Base-by-base conservation (phyloP, 2,113 vertebrate species). In the Alligator mississippiensis region DNA sequence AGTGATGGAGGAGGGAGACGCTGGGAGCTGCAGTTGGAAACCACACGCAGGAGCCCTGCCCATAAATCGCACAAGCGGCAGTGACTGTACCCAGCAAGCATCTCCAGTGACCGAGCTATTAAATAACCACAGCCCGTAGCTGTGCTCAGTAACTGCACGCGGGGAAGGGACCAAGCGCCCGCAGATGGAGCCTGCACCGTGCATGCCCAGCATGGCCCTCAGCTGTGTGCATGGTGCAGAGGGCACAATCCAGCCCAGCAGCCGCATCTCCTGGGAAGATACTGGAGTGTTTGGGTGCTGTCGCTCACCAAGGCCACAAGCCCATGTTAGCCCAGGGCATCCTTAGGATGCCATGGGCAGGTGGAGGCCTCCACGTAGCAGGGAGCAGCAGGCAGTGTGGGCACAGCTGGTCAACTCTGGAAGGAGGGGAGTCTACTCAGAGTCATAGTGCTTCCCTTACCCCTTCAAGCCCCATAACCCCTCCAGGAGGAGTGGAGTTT, bases 191-290 rank as follows among this genome's bases (percentile, higher is more conserved):
- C 34, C 34, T 38, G 68, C 34, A 38, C 68, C 14, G 10, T 72
- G 34, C 64, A 30, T 19, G 22, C 34, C 30, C 30, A 38, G 5
- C 11, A 21, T 30, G 7, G 34, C 6, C 34, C 24, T 38, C 68
- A 24, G 34, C 13, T 6, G 34, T 21, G 24, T 13, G 68, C 68
- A 13, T 21, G 6, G 21, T 38, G 13, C 30, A 61, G 47, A 15
- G n/a, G 3, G 3, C 1, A 2, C 8, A 1, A 6, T 60, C 34
- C 9, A 11, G 10, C 27, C 2, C 28, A 72, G 18, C 11, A 1
- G 1, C 54, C 77, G 61, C 59, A 30, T 82, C 21, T 11, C 5
- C 16, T 0, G 0, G 1, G 5, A 55, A 81, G 3, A 25, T 74
- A 0, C 2, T 12, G 14, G 61, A 83, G 30, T 62, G 81, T 54